Percentiles rank a stretch among this genome's conserved stretches.
phyloP scores from a whole-genome alignment of 35 echinoderm and acorn worm species.

The Apostichopus californicus region DNA sequence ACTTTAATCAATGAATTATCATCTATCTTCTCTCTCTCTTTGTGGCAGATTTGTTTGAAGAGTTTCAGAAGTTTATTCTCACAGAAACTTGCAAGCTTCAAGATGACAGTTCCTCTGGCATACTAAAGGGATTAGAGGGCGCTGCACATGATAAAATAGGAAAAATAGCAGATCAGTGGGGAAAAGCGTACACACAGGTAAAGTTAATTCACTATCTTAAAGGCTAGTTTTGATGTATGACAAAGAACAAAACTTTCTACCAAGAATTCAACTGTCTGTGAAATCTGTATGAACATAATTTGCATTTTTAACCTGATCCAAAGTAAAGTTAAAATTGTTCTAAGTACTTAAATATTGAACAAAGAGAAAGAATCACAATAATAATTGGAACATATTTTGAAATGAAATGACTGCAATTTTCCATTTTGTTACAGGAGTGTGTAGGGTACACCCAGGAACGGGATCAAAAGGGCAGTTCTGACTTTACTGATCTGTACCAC shows the following conservation, averaged over 20 bases:
- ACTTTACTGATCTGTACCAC: slow-evolving; percentile 90
- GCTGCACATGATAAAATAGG: slow-evolving; percentile 90
- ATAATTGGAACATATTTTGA: too few relatives aligned
- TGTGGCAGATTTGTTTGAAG: slow-evolving; percentile 67
- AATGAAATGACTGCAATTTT: neutral
- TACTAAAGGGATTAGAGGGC: slow-evolving; percentile 57
- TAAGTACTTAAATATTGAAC: too few relatives aligned
- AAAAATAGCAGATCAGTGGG: slow-evolving; percentile 87
- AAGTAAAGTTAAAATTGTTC: too few relatives aligned
- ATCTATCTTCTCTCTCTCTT: neutral
- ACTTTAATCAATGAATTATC: too few relatives aligned
- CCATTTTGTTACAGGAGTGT: slow-evolving; percentile 70
- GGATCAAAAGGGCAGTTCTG: slow-evolving; percentile 57
- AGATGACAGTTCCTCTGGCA: slow-evolving; percentile 54
- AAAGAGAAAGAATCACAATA: too few relatives aligned
- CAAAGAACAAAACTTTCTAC: too few relatives aligned
- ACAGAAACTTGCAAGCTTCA: slow-evolving; percentile 70
- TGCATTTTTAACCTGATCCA: too few relatives aligned
- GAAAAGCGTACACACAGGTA: slow-evolving; percentile 86
- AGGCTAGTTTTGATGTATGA: too few relatives aligned
- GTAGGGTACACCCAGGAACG: slow-evolving; percentile 73
- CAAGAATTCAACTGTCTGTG: too few relatives aligned
- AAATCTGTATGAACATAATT: too few relatives aligned
- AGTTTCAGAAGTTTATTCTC: slow-evolving; percentile 74
- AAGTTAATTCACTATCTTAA: too few relatives aligned